phyloP scores from a whole-genome alignment of 1,140 invertebrate genomes.

The Eriosoma lanigerum region DNA sequence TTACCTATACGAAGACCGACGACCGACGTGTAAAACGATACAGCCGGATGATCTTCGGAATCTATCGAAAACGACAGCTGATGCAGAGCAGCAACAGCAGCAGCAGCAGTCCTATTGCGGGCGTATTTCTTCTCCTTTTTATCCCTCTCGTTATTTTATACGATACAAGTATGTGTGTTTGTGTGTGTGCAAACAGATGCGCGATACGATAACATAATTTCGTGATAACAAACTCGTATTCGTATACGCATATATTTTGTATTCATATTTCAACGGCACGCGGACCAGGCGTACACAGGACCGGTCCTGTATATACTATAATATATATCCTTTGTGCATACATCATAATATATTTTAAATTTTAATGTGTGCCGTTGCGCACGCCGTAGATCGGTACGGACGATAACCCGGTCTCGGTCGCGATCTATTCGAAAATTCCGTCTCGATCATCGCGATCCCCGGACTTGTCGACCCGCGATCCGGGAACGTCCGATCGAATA shows the following conservation, averaged over 20 bases:
- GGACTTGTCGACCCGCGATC: slow-evolving; percentile 5
- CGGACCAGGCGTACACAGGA: too few relatives aligned
- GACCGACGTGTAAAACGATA: slow-evolving; percentile 37
- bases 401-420: neutral
- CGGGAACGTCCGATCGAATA: neutral
- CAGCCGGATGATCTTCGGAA: slow-evolving; percentile 26
- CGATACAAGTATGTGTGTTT: too few relatives aligned
- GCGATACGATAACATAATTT: slow-evolving; percentile 19
- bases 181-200: neutral
- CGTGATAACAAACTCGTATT: slow-evolving; percentile 8
- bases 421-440: neutral
- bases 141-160: too few relatives aligned
- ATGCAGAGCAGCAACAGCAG: neutral
- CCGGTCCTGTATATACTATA: too few relatives aligned
- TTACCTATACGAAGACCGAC: neutral
- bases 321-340: too few relatives aligned
- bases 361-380: neutral
- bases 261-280: neutral
- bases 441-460: neutral
- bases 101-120: slow-evolving; percentile 4
- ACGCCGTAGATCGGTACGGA: neutral
- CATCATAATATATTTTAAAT: too few relatives aligned
- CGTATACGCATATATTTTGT: neutral
- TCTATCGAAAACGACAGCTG: neutral
- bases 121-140: neutral